phyloP scores from a whole-genome alignment of 2,113 vertebrate genomes.

The Alligator sinensis region DNA sequence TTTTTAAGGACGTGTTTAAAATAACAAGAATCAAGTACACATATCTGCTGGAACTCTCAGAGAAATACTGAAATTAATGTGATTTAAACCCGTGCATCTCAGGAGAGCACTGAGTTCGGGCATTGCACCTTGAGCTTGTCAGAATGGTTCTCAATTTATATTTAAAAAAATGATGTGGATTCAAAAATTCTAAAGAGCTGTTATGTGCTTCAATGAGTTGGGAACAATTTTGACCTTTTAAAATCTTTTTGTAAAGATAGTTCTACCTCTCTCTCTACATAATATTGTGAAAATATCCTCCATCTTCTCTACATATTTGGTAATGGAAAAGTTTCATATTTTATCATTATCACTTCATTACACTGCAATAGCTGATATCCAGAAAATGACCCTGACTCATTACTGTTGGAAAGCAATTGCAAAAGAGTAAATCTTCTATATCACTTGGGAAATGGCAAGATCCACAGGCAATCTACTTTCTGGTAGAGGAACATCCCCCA shows the following conservation, averaged over 20 bases:
- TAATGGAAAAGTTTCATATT: not conserved
- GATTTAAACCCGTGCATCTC: not conserved
- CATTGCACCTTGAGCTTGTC: rapidly evolving
- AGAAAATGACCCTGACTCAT: not conserved
- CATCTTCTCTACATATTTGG: not conserved
- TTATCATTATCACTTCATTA: not conserved
- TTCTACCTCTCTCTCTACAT: not conserved
- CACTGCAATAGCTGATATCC: rapidly evolving
- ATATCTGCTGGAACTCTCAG: not conserved
- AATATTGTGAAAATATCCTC: not conserved
- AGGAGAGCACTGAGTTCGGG: not conserved
- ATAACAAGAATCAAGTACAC: not conserved
- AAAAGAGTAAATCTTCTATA: not conserved
- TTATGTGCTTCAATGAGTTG: not conserved
- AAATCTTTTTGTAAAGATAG: not conserved
- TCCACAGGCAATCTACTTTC: not conserved
- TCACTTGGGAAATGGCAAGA: not conserved
- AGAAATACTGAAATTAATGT: not conserved
- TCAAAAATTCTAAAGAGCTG: not conserved
- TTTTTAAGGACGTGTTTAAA: not conserved
- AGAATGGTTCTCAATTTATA: not conserved
- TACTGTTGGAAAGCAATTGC: not conserved
- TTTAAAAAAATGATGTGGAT: not conserved
- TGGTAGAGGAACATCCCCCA: too few species aligned
- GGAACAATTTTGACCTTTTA: not conserved